Evolutionary conservation across 2,888 invertebrate genomes (phyloP).

Genomic region (Cepaea hortensis): DNA sequence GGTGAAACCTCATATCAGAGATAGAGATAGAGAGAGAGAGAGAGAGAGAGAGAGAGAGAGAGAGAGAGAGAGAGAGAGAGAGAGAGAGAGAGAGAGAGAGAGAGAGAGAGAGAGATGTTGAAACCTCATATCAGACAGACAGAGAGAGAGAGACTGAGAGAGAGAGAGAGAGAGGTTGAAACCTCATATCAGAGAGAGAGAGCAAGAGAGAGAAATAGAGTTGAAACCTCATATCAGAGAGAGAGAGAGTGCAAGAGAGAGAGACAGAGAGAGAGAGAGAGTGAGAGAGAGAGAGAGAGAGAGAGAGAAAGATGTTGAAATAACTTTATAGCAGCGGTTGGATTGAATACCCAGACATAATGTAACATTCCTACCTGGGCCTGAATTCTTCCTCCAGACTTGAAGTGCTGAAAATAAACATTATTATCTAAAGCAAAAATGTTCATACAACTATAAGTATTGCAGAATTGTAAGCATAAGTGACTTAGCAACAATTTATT

Average conservation of each 20-base stretch:
- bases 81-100: neutral
- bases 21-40: neutral
- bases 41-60: neutral
- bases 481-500: too few relatives aligned
- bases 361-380: slow-evolving; percentile 26
- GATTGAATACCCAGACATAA: too few relatives aligned
- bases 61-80: neutral
- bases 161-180: neutral
- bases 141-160: neutral
- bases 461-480: too few relatives aligned
- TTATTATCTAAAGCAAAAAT: neutral
- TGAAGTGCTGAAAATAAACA: slow-evolving; percentile 40
- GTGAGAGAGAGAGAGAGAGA: too few relatives aligned
- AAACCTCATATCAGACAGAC: neutral
- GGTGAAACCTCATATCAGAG: neutral
- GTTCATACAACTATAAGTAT: neutral
- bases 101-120: neutral
- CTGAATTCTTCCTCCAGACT: slow-evolving; percentile 40
- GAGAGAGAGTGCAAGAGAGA: too few relatives aligned
- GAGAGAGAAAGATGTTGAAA: too few relatives aligned
- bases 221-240: neutral
- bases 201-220: neutral
- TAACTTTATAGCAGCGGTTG: too few relatives aligned
- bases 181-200: neutral
- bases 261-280: too few relatives aligned